Evolutionary conservation across 2,888 invertebrate genomes (phyloP).

Genomic region (Cephus nigrinus): DNA sequence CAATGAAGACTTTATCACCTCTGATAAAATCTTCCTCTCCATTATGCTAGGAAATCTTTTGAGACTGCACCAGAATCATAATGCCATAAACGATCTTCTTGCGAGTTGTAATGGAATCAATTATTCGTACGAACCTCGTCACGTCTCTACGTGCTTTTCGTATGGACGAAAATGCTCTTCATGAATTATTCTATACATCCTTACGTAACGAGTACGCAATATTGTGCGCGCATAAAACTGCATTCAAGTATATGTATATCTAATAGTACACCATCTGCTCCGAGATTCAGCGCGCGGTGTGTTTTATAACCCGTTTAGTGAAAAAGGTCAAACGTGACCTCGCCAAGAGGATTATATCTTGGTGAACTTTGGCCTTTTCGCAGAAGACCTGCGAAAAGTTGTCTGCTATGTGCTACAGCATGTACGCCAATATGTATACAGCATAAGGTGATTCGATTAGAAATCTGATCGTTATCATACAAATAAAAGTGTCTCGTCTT

Average conservation of each 20-base stretch:
- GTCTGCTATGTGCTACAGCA: background rate
- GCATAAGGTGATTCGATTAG: background rate
- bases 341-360: background rate
- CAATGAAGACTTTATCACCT: background rate
- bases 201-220: background rate
- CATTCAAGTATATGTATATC: background rate
- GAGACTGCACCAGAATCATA: too few relatives aligned
- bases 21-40: too few relatives aligned
- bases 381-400: background rate
- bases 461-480: background rate
- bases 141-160: background rate
- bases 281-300: background rate
- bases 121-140: background rate
- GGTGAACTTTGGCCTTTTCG: background rate
- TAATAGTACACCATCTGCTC: background rate
- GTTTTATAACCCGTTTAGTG: background rate
- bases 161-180: background rate
- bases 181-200: background rate
- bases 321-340: background rate
- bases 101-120: background rate
- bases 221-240: background rate
- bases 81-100: too few relatives aligned
- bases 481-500: background rate
- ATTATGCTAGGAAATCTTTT: too few relatives aligned
- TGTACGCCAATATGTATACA: background rate